phyloP scores from a whole-genome alignment of 2,113 vertebrate species.

The Sinocyclocheilus anophthalmus region DNA sequence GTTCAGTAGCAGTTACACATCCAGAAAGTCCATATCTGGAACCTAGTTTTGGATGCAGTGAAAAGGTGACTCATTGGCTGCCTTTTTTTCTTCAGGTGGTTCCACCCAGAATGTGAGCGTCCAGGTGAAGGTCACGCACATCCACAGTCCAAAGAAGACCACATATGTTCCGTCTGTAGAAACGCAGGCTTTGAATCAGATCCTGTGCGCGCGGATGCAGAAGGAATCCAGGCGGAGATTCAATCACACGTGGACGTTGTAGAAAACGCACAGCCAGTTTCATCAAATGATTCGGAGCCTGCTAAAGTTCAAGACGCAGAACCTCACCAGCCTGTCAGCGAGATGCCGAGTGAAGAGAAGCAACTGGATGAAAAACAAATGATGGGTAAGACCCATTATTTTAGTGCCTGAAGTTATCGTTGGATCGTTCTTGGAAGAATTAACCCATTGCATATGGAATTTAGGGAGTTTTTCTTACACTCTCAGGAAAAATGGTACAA shows the following conservation, averaged over 20 bases:
- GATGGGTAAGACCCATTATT: constrained; percentile 62
- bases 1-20: not conserved
- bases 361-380: constrained; percentile 58
- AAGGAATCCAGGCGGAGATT: constrained; percentile 65
- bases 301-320: constrained; percentile 30
- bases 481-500: too few relatives aligned
- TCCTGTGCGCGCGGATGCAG: constrained; percentile 68
- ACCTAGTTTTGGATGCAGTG: not conserved
- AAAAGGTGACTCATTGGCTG: not conserved
- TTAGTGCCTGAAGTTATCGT: not conserved
- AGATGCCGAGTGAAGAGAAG: constrained; percentile 54
- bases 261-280: constrained; percentile 64
- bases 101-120: constrained; percentile 93
- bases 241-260: constrained; percentile 67
- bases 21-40: not conserved
- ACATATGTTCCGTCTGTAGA: constrained; percentile 88
- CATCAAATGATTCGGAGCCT: constrained; percentile 67
- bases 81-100: constrained; percentile 78
- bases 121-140: constrained; percentile 83
- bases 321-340: constrained; percentile 40
- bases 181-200: constrained; percentile 75
- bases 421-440: not conserved
- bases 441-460: too few relatives aligned
- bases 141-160: constrained; percentile 83
- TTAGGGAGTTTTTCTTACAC: too few relatives aligned